Base-by-base conservation (phyloP, 2,888 invertebrate species). In the Pseudococcus jackbeardsleyi region DNA sequence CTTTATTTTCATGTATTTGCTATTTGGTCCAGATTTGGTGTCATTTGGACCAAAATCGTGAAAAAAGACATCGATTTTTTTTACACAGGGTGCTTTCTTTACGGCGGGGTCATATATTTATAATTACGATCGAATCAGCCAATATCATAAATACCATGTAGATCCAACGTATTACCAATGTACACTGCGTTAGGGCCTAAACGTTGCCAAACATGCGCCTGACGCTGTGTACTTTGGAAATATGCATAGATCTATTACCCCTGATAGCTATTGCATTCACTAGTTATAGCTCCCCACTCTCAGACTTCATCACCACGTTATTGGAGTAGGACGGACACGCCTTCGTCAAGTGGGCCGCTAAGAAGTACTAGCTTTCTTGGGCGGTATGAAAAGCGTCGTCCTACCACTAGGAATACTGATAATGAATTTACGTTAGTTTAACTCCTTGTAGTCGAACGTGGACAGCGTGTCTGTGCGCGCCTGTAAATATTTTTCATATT, bases 261-360 rank as follows among this genome's bases (percentile, higher is more conserved):
- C 68, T 68, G 68, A 68, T 26, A 68, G 68, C 26, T 22, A 68
- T 68, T 68, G 68, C 68, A 68, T 68, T 68, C 68, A 26, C 68
- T 9, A 68, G 22, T 68, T 26, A 42, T 42, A 3, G 42, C 8
- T 77, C 77, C 77, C 77, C 77, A 77, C 77, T 42, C 33, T 42
- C 17, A 8, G 12, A n/a, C 9, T 77, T 33, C 42, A 39, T 39
- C 15, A 39, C 6, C 39, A 39, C 77, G 77, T 77, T 39, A 77
- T 77, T 77, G 77, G 77, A 2, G 77, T 39, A 39, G 77, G n/a
- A 39, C 26, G 77, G 77, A 77, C 77, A 77, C 77, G 77, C 77
- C 77, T 77, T 77, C 77, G 0, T 17, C 0, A 77, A 77, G 39
- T 77, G 77, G 72, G 22, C 33, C 26, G 72, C 26, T 72, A 26